phyloP scores from a whole-genome alignment of 2,113 vertebrate genomes.

The Pterocles gutturalis region DNA sequence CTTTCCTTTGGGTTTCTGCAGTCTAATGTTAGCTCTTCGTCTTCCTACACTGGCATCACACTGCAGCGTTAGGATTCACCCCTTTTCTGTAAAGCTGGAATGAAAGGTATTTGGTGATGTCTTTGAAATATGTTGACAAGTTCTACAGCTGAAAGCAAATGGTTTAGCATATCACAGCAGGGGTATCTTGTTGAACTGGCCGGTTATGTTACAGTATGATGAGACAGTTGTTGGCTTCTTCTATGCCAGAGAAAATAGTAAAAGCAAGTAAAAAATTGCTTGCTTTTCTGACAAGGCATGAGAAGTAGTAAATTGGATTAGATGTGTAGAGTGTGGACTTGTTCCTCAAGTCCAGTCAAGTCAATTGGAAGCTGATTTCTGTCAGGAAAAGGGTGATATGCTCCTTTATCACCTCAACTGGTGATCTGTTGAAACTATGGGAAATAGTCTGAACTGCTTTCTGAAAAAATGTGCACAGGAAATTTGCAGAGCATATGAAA shows the following conservation, averaged over 20 bases:
- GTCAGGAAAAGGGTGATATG: background rate
- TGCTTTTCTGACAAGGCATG: constrained; percentile 2
- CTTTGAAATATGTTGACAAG: background rate
- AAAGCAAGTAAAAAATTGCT: background rate
- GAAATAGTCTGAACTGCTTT: background rate
- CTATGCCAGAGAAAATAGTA: background rate
- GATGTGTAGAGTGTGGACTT: background rate
- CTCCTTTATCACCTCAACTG: background rate
- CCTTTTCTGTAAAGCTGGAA: background rate
- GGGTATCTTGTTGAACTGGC: background rate
- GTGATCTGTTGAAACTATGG: background rate
- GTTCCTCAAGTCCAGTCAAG: background rate
- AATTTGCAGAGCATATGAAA: background rate
- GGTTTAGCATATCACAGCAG: background rate
- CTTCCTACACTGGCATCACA: background rate
- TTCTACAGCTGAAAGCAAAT: background rate
- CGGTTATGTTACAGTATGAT: background rate
- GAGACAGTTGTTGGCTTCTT: background rate
- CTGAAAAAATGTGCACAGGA: background rate
- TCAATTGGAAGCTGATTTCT: background rate
- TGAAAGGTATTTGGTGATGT: background rate
- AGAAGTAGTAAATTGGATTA: background rate
- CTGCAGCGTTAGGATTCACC: background rate
- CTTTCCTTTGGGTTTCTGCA: background rate
- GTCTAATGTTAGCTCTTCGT: background rate